phyloP scores from a whole-genome alignment of 2,797 vertebrate genomes.

The Semotilus atromaculatus region DNA sequence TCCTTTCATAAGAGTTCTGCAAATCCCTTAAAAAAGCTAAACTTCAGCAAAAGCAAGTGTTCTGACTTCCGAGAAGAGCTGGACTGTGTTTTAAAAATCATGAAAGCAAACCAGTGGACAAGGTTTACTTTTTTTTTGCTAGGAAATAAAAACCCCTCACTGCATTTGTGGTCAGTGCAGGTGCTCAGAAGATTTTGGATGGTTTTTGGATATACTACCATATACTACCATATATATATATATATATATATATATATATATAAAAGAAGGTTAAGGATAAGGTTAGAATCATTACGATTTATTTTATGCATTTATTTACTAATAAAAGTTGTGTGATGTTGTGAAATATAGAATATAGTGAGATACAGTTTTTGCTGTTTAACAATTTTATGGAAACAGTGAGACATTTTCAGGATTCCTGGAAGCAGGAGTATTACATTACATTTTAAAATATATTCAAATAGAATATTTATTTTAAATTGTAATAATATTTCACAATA shows the following conservation, averaged over 20 bases:
- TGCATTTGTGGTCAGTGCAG: not conserved
- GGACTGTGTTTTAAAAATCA: conserved; percentile 1
- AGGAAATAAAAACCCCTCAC: not conserved
- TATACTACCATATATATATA: too few species aligned
- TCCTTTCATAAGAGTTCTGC: conserved; percentile 9
- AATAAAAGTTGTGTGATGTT: not conserved
- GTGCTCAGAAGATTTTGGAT: not conserved
- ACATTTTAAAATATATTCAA: too few species aligned
- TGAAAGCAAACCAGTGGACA: not conserved
- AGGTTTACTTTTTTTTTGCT: not conserved
- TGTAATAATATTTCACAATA: too few species aligned
- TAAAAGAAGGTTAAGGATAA: too few species aligned
- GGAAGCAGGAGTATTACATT: too few species aligned
- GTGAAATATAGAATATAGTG: not conserved
- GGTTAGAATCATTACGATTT: not conserved
- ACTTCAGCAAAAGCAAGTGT: conserved; percentile 10
- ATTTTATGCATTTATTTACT: not conserved
- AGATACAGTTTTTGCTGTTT: not conserved
- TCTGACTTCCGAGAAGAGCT: not conserved
- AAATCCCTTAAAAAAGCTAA: conserved; percentile 14
- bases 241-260: too few species aligned
- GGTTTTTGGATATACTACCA: too few species aligned
- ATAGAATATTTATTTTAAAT: too few species aligned
- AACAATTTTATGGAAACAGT: too few species aligned
- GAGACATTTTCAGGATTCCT: too few species aligned